Base-by-base conservation (phyloP, 2,888 invertebrate genomes). In the Lordiphosa fenestrarum region DNA sequence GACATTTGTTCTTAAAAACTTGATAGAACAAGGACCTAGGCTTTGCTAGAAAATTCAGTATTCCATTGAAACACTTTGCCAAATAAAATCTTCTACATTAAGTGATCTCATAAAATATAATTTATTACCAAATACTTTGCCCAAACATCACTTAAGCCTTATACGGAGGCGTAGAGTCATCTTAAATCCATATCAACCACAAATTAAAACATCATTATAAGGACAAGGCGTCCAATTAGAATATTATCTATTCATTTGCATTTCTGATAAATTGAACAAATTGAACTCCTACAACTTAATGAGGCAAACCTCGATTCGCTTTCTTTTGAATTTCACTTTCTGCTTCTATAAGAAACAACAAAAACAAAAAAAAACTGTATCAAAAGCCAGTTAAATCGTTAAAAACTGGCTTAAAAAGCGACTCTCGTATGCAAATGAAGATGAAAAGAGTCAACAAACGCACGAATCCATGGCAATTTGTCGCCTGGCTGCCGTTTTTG, bases 261-360 rank as follows among this genome's bases (percentile, higher is more conserved):
- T 63, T 64, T 44, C 52, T 10, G 56, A 74, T 63, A 71, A 73
- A 47, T 35, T 41, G 30, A 55, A 74, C 80, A 78, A 77, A 74
- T 74, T 71, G 66, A 66, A 69, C 77, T 72, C 76, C 80, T 68
- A 77, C 83, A 80, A 82, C 69, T 77, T 71, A 73, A 73, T 75
- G 71, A 63, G 60, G 30, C 67, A 38, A 58, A 30, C 52, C 52
- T 48, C 21, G 50, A 63, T 33, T 54, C 67, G 68, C 82, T 75
- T 75, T 81, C 75, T 70, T 73, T 76, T 61, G 42, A 39, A 47
- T 82, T 82, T 82, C 82, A 76, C 75, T 76, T 76, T 76, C 82
- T 6, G 25, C 25, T 25, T 7, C 25, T 2, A 25, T 7, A 6
- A 25, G 5, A 25, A 25, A 25, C 6, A 57, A 42, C 46, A 41